Evolutionary conservation across 2,888 invertebrate genomes (phyloP), one percentile per base, ranked within the genome.

Genomic region (Plagodis dolabraria): DNA sequence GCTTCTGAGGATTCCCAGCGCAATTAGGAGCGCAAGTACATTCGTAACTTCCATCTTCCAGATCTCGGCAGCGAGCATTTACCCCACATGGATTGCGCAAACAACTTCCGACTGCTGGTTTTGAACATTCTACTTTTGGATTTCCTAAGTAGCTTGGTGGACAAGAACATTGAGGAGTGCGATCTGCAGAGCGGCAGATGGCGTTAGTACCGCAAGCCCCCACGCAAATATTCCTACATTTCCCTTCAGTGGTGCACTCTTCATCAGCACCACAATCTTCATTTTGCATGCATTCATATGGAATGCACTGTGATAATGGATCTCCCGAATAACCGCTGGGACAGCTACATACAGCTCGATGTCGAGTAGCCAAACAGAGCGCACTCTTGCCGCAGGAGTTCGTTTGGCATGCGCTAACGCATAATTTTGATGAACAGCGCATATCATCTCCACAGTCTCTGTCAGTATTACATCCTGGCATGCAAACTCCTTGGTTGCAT

Each of bases 311-410:
- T 66, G 94, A 95, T 59, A 94, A 94, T 0, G 97, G 97, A 78
- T 97, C 96, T 0, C 97, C 97, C 68, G 96, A 96, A 77, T 94
- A 97, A 11, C 98, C 97, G 76, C 97, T 96, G 0, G 97, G 97
- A 78, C 98, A 98, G 60, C 97, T 94, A 79, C 98, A 98, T 5
- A 98, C 94, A 47, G 97, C 96, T 45, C 96, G 94, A 83, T 98
- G 98, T 68, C 96, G 96, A 2, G 96, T 95, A 0, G 96, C 95
- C 65, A 95, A 94, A 78, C 98, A 98, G 0, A 96, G 79, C 0
- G 98, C 97, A 79, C 96, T 96, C 68, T 94, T 94, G 5, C 98
- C 98, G 73, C 98, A 98, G 0, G 96, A 95, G 47, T 94, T 93
- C 65, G 94, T 89, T 63, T 92, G 84, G 75, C 97, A 97, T 46